Conservation (phyloP, 2,888 invertebrate genomes). For the Heteropelma amictum region DNA sequence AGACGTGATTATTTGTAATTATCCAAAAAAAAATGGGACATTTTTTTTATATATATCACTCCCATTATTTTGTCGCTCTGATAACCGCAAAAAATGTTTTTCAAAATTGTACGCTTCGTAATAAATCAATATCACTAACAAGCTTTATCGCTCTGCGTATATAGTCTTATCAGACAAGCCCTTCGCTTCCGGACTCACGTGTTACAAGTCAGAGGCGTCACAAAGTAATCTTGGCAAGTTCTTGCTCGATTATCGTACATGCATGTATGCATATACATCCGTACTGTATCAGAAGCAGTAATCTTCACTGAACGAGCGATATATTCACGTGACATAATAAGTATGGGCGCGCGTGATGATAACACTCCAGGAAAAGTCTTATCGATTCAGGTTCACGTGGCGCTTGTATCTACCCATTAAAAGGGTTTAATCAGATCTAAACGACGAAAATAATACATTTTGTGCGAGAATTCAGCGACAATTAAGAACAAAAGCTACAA, state of each 20-base stretch:
- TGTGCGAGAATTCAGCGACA: too few relatives aligned
- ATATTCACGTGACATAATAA: slow-evolving; percentile 46
- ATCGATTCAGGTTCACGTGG: slow-evolving; percentile 21
- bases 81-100: too few relatives aligned
- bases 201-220: slow-evolving; percentile 44
- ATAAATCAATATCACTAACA: slow-evolving; percentile 47
- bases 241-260: slow-evolving; percentile 29
- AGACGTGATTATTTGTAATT: too few relatives aligned
- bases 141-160: slow-evolving; percentile 39
- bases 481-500: neutral
- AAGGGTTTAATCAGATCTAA: neutral
- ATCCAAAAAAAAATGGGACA: too few relatives aligned
- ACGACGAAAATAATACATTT: neutral
- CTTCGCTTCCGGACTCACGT: slow-evolving; percentile 44
- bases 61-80: too few relatives aligned
- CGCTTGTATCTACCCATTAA: slow-evolving; percentile 19
- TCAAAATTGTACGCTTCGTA: neutral
- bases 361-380: slow-evolving; percentile 36
- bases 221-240: slow-evolving; percentile 45
- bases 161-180: slow-evolving; percentile 41
- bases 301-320: slow-evolving; percentile 27
- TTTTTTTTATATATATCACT: too few relatives aligned
- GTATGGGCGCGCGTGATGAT: slow-evolving; percentile 47
- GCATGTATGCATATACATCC: neutral
- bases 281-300: neutral